Evolutionary conservation across 2,888 invertebrate species (phyloP).

Genomic region (Tenthredo amoena): DNA sequence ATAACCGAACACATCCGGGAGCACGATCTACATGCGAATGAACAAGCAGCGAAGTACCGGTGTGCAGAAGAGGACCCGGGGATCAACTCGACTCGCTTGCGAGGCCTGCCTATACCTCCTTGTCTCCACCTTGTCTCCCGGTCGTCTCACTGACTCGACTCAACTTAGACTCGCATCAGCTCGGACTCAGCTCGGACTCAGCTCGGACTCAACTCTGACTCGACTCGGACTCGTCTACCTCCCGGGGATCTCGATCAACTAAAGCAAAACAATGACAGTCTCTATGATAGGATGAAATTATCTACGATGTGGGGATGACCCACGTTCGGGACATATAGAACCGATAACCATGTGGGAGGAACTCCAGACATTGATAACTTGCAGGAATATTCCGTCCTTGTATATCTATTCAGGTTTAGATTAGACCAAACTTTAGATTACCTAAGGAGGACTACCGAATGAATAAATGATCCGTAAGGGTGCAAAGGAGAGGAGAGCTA

Average conservation of each 20-base stretch:
- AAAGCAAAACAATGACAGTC: conserved; percentile 39
- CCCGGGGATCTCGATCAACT: conserved; percentile 44
- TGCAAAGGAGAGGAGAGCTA: background rate
- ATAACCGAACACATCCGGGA: conserved; percentile 47
- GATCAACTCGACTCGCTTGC: conserved; percentile 17
- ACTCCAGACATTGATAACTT: background rate
- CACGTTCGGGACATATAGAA: conserved; percentile 2
- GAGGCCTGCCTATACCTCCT: background rate
- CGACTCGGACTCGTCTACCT: conserved; percentile 40
- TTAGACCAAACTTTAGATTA: background rate
- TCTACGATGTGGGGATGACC: conserved; percentile 18
- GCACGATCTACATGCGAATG: conserved; percentile 51
- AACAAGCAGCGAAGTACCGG: conserved; percentile 42
- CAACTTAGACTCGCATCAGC: background rate
- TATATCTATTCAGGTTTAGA: background rate
- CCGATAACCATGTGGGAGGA: conserved; percentile 1
- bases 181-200: conserved; percentile 10
- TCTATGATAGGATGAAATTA: conserved; percentile 46
- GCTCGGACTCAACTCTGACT: conserved; percentile 21
- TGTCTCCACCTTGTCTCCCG: conserved; percentile 35
- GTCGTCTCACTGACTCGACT: conserved; percentile 36
- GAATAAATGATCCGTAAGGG: background rate
- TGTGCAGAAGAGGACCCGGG: conserved; percentile 46
- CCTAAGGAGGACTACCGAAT: no score
- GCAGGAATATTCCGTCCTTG: background rate